Base-by-base conservation (phyloP, 2,888 invertebrate species). In the Drosophila tanythrix region DNA sequence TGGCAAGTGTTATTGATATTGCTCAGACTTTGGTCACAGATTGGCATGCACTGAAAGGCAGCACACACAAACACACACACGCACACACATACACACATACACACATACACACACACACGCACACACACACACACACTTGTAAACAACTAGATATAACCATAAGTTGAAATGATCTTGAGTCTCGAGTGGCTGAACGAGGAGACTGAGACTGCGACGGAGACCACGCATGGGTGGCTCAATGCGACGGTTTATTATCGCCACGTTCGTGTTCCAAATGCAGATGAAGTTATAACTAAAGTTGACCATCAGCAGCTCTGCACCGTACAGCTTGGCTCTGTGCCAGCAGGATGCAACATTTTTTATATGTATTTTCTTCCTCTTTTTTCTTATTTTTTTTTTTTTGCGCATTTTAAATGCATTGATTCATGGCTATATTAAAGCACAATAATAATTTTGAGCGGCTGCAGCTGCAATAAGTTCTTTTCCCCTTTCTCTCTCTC, bases 1-100 rank as follows among this genome's bases (percentile, higher is more conserved):
- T 76, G 77, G 77, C 89, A 89, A 91, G 90, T 91, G 89, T 90
- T 91, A 91, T 90, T 90, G 89, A 90, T 90, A 90, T 89, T 81
- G 89, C 88, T 74, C 70, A 82, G 80, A 78, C 83, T 72, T 69
- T 66, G 70, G 56, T 51, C 76, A 52, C 48, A 66, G 77, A 77
- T 77, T 77, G 73, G 78, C 72, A 70, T 74, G 63, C 79, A 72
- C 70, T 70, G 59, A 75, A 69, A 68, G 69, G 68, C 68, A 73
- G 52, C 55, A 27, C 31, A 58, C 57, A 58, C 35, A 64, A 15
- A 38, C 56, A 73, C 5, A 18, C 18, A 36, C 15, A 6, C 7
- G 2, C 38, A 8, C 18, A 10, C 21, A 13, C 46, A 46, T 1
- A 21, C 25, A 25, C 15, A n/a, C n/a, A 21, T 1, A 21, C 21